Conservation (phyloP, 2,113 vertebrate species). For the Hemiscyllium ocellatum region DNA sequence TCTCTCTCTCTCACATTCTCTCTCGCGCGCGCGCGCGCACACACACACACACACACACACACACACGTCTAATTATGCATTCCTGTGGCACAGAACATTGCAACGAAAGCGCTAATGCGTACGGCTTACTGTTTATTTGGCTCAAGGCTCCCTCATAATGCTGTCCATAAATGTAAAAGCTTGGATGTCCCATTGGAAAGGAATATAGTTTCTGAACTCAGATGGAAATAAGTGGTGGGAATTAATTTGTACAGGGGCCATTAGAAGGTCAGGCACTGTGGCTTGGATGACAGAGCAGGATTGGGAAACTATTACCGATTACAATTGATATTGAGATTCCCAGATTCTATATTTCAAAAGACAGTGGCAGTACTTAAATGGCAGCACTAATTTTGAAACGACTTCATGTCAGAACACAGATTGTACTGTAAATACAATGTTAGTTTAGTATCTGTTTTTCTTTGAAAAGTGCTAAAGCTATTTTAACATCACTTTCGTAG, state of each 20-base stretch:
- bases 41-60: no score
- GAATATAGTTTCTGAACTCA: neutral
- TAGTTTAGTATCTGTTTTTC: neutral
- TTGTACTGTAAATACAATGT: neutral
- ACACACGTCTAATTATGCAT: neutral
- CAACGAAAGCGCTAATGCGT: neutral
- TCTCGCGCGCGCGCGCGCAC: no score
- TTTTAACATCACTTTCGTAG: neutral
- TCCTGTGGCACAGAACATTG: neutral
- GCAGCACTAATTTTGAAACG: neutral
- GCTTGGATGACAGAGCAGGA: neutral
- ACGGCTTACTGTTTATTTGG: neutral
- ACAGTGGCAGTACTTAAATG: neutral
- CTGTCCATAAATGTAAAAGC: neutral
- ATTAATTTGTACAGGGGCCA: neutral
- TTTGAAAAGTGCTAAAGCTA: neutral
- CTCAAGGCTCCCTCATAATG: neutral
- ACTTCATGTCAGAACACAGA: neutral
- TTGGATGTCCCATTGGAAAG: neutral
- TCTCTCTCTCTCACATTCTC: no score
- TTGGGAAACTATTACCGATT: neutral
- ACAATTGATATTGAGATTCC: neutral
- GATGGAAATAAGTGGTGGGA: neutral
- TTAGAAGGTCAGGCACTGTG: neutral
- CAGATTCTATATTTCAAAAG: neutral